Evolutionary conservation across 1,140 invertebrate genomes (phyloP), one percentile per base, ranked within the genome.

Genomic region (Drosophila trapezifrons): DNA sequence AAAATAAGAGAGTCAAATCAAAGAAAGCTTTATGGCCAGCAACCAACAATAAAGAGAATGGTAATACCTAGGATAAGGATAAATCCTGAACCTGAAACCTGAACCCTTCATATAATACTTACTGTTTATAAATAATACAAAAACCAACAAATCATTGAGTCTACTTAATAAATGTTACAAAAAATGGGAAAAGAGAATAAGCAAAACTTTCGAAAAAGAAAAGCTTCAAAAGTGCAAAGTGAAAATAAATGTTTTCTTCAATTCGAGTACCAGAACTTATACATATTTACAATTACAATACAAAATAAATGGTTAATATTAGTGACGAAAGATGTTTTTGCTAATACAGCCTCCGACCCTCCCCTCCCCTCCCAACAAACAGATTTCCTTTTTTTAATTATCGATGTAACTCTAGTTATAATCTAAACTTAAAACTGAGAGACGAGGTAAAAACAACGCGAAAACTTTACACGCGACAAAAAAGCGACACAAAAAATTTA

Each of bases 361-460:
- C 46, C 59, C 22, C 42, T 6, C 45, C 58, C 63, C 54, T 35
- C 43, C 51, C 57, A 62, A 72, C 27, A 76, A 52, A 79, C 70
- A 80, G 45, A 80, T 84, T 84, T 84, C 74, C 71, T 73, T 81
- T 89, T 87, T 89, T 78, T 78, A 70, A 85, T 80, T 89, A 84
- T 89, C 60, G 72, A 84, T 84, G 84, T 89, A 89, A 78, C 59
- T 74, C 70, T 89, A 89, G 84, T 71, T 87, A 66, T 87, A 83
- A 84, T 76, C 62, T 87, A 78, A 66, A 79, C 56, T 70, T 89
- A 89, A 84, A 49, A 57, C n/a, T 35, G 29, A 52, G 69, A 76
- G 74, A 62, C 52, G 57, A 62, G 70, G 55, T 29, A 57, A 59
- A 60, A 49, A 47, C 15, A 76, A 78, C 46, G 46, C 46, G 45